Evolutionary conservation across 2,797 vertebrate genomes (phyloP).

Genomic region (Falco concolor): DNA sequence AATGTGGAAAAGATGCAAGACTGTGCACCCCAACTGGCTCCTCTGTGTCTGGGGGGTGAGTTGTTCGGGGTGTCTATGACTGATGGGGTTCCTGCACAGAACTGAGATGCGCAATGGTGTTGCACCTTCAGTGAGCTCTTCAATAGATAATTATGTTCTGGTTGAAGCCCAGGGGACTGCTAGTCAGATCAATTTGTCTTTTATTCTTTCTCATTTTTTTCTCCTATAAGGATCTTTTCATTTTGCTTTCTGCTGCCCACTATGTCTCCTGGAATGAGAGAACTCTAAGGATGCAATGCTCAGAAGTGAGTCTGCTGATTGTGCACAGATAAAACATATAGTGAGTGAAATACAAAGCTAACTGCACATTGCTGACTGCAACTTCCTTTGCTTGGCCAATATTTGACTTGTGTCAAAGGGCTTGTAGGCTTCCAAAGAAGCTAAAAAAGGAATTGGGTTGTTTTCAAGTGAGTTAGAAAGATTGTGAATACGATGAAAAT

Average conservation of each 20-base stretch:
- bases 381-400: not conserved
- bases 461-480: not conserved
- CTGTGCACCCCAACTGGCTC: not conserved
- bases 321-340: not conserved
- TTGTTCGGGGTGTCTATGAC: not conserved
- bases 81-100: not conserved
- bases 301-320: not conserved
- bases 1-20: not conserved
- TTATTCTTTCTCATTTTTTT: slow-evolving; percentile 8
- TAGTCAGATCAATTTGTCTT: not conserved
- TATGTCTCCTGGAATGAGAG: not conserved
- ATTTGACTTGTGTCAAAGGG: not conserved
- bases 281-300: not conserved
- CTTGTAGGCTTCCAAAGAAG: not conserved
- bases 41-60: slow-evolving; percentile 9
- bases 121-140: not conserved
- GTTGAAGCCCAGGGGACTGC: not conserved
- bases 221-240: not conserved
- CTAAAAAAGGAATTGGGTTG: not conserved
- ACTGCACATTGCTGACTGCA: not conserved
- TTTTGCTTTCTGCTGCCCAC: not conserved
- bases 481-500: not conserved
- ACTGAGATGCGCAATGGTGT: not conserved
- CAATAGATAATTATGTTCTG: not conserved
- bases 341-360: not conserved